phyloP scores from a whole-genome alignment of 2,888 invertebrate genomes.

The Pemphredon lugubris region DNA sequence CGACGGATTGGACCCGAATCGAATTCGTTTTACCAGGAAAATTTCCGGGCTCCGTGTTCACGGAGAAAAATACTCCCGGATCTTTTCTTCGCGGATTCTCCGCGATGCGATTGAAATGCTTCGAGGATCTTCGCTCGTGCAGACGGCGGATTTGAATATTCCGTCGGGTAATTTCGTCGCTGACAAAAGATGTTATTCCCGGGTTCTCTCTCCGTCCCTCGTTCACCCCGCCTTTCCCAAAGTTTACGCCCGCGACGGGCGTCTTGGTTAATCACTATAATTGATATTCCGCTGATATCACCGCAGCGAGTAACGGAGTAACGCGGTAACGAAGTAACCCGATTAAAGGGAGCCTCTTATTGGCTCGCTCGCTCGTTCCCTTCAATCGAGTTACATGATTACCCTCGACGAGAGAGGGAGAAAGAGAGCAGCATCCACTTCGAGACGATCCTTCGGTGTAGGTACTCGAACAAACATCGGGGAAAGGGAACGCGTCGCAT shows the following conservation, averaged over 20 bases:
- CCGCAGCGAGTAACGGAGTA: conserved; percentile 77
- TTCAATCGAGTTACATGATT: conserved; percentile 79
- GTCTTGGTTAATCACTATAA: conserved; percentile 79
- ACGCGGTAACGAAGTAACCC: conserved; percentile 77
- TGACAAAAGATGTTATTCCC: conserved; percentile 79
- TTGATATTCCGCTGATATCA: conserved; percentile 81
- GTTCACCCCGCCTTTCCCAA: conserved; percentile 35
- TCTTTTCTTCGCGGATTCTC: neutral
- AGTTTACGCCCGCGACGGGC: conserved; percentile 61
- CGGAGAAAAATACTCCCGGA: conserved; percentile 13
- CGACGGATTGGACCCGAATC: conserved; percentile 13
- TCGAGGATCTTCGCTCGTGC: conserved; percentile 48
- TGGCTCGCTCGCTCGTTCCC: conserved; percentile 72
- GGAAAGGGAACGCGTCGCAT: neutral
- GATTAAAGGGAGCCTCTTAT: conserved; percentile 78
- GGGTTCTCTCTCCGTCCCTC: conserved; percentile 16
- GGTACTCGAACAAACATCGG: neutral
- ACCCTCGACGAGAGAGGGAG: conserved; percentile 45
- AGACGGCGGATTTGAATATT: conserved; percentile 72
- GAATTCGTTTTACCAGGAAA: no score
- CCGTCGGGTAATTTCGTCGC: conserved; percentile 69
- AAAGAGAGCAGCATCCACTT: neutral
- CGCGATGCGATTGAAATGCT: conserved; percentile 67
- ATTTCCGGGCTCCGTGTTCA: no score
- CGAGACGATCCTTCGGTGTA: neutral